Evolutionary conservation across 2,797 vertebrate genomes (phyloP).

Genomic region (Sebastes flavidus): DNA sequence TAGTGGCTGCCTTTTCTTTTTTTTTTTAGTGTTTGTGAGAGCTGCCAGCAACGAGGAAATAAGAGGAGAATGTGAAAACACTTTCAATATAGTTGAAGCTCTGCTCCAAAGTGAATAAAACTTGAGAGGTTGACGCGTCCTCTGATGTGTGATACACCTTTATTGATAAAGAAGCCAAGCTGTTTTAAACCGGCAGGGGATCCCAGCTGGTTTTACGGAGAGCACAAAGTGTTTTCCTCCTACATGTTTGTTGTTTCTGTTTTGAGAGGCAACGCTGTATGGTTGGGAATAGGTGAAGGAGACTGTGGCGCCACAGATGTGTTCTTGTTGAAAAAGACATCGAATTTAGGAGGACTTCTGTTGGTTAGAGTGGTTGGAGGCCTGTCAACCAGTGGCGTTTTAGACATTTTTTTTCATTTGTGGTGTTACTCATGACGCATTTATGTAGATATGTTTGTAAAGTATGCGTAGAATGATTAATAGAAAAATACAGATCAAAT

Average conservation of each 20-base stretch:
- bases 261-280: background rate
- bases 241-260: constrained; percentile 24
- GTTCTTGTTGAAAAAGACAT: background rate
- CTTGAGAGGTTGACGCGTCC: constrained; percentile 2
- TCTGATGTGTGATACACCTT: constrained; percentile 43
- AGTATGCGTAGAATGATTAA: too few relatives aligned
- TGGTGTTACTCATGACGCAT: background rate
- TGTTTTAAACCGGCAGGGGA: constrained; percentile 28
- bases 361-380: background rate
- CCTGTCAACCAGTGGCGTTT: background rate
- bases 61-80: constrained; percentile 6
- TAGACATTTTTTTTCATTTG: background rate
- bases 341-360: too few relatives aligned
- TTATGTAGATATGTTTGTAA: background rate
- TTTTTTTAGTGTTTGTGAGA: constrained; percentile 6
- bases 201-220: constrained; percentile 28
- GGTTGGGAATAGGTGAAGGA: background rate
- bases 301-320: background rate
- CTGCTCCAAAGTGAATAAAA: constrained; percentile 33
- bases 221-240: constrained; percentile 17
- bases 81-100: constrained; percentile 21
- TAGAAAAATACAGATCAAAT: background rate
- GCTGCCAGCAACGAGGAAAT: constrained; percentile 41
- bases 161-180: constrained; percentile 41
- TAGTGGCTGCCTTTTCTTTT: constrained; percentile 4